These are phyloP conservation scores for Alligator sinensis DNA, from an alignment of 2,113 vertebrate species.

Conservation along the genomic window DNA sequence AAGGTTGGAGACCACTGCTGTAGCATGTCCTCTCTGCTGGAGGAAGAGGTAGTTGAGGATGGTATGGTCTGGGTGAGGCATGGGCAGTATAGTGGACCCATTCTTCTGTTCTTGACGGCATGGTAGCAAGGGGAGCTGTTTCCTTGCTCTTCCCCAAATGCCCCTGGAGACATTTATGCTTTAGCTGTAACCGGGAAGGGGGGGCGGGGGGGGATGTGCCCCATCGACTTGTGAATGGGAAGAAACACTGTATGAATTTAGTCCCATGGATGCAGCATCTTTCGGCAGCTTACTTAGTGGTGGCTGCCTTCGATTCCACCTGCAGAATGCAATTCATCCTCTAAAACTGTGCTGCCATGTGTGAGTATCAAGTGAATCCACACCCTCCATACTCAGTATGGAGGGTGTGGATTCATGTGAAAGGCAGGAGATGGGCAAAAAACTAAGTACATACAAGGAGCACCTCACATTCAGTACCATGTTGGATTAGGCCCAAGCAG, in stretches of 20 bases:
- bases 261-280: not conserved
- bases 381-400: not conserved
- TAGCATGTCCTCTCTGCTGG: not conserved
- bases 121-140: not conserved
- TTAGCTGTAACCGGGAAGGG: no score
- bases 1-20: not conserved
- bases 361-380: not conserved
- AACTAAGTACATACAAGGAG: not conserved
- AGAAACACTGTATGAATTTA: not conserved
- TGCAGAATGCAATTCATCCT: not conserved
- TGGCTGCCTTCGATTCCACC: not conserved
- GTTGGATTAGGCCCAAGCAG: fast-evolving
- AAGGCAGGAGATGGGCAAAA: not conserved
- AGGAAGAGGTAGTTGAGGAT: not conserved
- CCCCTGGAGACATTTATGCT: no score
- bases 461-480: not conserved
- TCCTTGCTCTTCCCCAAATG: no score
- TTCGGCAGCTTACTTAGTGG: not conserved
- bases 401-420: not conserved
- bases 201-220: no score
- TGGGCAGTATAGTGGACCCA: not conserved
- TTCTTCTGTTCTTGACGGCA: not conserved
- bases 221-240: no score
- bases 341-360: not conserved
- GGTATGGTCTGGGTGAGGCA: not conserved